Conservation (phyloP, 2,888 invertebrate species). For the Heliconius aoede region DNA sequence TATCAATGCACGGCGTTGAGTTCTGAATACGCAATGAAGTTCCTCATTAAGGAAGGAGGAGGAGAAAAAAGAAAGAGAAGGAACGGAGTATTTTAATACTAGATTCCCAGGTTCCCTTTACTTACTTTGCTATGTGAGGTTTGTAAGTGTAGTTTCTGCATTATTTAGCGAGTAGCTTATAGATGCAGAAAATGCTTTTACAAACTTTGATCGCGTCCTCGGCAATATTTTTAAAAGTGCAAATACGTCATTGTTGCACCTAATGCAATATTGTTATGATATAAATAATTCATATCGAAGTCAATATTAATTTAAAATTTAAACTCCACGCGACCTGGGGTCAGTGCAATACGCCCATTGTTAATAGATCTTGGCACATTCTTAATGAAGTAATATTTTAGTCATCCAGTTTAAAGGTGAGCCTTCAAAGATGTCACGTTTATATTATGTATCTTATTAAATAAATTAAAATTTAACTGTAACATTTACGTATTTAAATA, state of each 20-base stretch:
- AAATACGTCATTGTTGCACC: background rate
- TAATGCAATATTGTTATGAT: background rate
- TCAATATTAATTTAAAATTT: slow-evolving; percentile 11
- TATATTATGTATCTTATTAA: slow-evolving; percentile 6
- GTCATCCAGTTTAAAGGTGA: slow-evolving; percentile 21
- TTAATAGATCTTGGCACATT: slow-evolving; percentile 12
- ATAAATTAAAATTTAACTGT: background rate
- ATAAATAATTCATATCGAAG: background rate
- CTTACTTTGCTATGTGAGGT: too few relatives aligned
- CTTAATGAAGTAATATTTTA: slow-evolving; percentile 25
- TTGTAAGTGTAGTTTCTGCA: too few relatives aligned
- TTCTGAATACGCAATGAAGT: too few relatives aligned
- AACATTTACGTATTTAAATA: too few relatives aligned
- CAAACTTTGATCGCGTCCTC: too few relatives aligned
- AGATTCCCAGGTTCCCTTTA: too few relatives aligned
- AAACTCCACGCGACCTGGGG: background rate
- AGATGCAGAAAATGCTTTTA: too few relatives aligned
- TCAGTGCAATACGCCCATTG: background rate
- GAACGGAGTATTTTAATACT: too few relatives aligned
- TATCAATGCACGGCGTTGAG: too few relatives aligned
- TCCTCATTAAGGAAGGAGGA: too few relatives aligned
- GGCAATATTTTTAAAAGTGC: background rate
- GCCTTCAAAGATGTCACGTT: slow-evolving; percentile 4
- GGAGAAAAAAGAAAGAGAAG: too few relatives aligned
- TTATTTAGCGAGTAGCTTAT: too few relatives aligned